A percentile compares a stretch with the other conserved stretches of the same genome.
phyloP scores from a whole-genome alignment of 2,113 vertebrate genomes.

The Elachura formosa region DNA sequence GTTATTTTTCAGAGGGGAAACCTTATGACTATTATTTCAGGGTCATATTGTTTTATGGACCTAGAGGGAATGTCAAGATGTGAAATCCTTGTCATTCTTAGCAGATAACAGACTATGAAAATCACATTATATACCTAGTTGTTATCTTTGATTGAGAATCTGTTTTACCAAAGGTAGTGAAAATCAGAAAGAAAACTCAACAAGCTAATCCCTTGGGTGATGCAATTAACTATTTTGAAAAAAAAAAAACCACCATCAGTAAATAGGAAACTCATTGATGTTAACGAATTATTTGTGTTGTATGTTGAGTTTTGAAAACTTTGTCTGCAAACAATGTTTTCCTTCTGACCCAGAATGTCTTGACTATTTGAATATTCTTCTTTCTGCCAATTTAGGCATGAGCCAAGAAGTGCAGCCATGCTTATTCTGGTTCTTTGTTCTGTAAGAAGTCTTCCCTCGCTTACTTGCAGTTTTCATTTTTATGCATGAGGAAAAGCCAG shows the following conservation, averaged over 20 bases:
- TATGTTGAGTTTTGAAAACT: not conserved
- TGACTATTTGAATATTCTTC: not conserved
- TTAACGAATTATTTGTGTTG: not conserved
- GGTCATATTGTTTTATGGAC: slow-evolving; percentile 1
- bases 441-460: not conserved
- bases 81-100: not conserved
- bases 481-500: not conserved
- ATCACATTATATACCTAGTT: not conserved
- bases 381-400: not conserved
- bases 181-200: not conserved
- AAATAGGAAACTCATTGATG: not conserved
- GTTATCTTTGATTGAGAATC: slow-evolving; percentile 26
- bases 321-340: not conserved
- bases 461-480: not conserved
- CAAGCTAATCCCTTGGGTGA: not conserved
- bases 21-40: slow-evolving; percentile 5
- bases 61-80: not conserved
- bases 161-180: not conserved
- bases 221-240: not conserved
- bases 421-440: not conserved
- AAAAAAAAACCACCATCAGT: not conserved
- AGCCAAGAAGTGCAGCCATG: not conserved
- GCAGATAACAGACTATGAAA: not conserved
- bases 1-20: slow-evolving; percentile 2
- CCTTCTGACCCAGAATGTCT: not conserved